These are phyloP conservation scores for Tiliqua scincoides DNA, from an alignment of 2,113 vertebrate species.

Conservation along the genomic window DNA sequence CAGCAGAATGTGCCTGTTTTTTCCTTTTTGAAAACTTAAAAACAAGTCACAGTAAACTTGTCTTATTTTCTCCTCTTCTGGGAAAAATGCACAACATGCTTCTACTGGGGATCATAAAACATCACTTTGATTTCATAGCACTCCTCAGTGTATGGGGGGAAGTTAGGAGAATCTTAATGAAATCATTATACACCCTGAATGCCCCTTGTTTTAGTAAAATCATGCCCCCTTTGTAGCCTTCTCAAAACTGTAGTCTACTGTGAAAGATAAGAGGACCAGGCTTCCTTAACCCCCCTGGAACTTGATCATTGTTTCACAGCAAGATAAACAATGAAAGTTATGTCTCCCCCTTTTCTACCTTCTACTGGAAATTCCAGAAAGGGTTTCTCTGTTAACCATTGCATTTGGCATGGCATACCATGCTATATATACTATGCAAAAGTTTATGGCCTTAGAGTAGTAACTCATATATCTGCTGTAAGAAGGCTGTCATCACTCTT, in stretches of 20 bases:
- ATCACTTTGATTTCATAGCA: slow-evolving; percentile 57
- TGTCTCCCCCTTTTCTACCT: slow-evolving; percentile 31
- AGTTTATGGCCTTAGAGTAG: slow-evolving; percentile 41
- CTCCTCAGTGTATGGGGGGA: too few relatives aligned
- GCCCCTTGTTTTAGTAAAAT: too few relatives aligned
- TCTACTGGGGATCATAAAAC: slow-evolving; percentile 55
- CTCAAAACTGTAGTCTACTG: too few relatives aligned
- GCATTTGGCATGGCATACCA: slow-evolving; percentile 54
- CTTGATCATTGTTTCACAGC: slow-evolving; percentile 14
- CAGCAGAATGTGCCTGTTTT: slow-evolving; percentile 7
- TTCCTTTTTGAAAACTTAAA: not conserved
- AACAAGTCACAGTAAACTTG: not conserved
- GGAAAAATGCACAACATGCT: slow-evolving; percentile 41
- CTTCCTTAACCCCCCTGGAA: too few relatives aligned
- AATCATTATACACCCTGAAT: too few relatives aligned
- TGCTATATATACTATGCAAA: slow-evolving; percentile 25
- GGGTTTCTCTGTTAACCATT: slow-evolving; percentile 59
- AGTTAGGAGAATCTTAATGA: too few relatives aligned
- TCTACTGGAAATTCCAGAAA: slow-evolving; percentile 55
- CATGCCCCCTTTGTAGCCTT: too few relatives aligned
- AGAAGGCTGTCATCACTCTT: slow-evolving; percentile 44
- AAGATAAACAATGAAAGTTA: slow-evolving; percentile 44
- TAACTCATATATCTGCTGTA: slow-evolving; percentile 40
- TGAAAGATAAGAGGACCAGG: too few relatives aligned
- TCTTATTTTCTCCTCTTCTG: slow-evolving; percentile 43